Evolutionary conservation across 2,888 invertebrate species (phyloP), one percentile per base, ranked within the genome.

Genomic region (Folsomia manolachei): DNA sequence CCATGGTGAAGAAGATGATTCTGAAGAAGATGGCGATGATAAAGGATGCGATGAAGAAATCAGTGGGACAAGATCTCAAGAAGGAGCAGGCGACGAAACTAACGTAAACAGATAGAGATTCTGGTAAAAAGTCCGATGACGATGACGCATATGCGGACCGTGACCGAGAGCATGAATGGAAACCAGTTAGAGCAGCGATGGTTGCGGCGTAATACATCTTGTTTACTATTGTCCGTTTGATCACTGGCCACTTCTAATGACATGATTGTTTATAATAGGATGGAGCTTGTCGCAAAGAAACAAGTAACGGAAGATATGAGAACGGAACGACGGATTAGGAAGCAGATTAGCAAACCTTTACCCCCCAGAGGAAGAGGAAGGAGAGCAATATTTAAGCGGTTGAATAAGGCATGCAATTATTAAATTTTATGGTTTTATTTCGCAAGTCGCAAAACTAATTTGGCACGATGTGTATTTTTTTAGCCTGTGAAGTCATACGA

Each of bases 281-380:
- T 66, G 65, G 65, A 66, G 23, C 65, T 66, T 19, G 65, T 66
- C n/a, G 65, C 65, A 19, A 66, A 66, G n/a, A 66, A 66, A 24
- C 65, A 66, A 27, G 65, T 66, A 4, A 66, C 65, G 1, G 65
- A 66, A 1, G 65, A 66, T 27, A 51, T 66, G 52, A 66, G 65
- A 24, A 21, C 51, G 23, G 65, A 66, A 23, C 51, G 65, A 24
- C 4, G 65, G 21, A 39, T 66, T 23, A n/a, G 65, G 52, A 66
- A 66, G 21, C 65, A 27, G 27, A 52, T 27, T 51, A 11, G 39
- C 1, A 64, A 64, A 27, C 64, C 64, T 25, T 27, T 64, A 21
- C 65, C 65, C 51, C 65, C 65, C 2, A 66, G 24, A 24, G 65
- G 65, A 39, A 39, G 52, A 51, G 65, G 65, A 19, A 39, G 65